These are phyloP conservation scores for Philopotamus ludificatus DNA, from an alignment of 1,140 invertebrate genomes.

Conservation along the genomic window DNA sequence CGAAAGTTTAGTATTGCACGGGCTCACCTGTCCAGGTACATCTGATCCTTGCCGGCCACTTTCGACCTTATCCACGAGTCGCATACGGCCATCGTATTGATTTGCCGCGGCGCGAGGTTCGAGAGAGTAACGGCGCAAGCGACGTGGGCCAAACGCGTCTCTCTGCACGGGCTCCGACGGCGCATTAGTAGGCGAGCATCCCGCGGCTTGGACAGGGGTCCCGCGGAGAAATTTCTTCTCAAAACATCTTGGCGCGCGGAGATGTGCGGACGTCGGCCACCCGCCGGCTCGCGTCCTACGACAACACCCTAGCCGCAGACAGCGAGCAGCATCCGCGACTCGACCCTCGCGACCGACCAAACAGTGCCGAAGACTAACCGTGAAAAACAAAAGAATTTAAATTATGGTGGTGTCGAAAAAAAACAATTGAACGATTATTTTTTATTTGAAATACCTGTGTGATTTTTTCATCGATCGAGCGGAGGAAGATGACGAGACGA, in stretches of 20 bases:
- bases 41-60: not conserved
- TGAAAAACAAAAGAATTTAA: too few relatives aligned
- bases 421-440: too few relatives aligned
- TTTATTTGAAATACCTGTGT: too few relatives aligned
- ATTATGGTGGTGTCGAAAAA: too few relatives aligned
- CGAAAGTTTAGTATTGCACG: too few relatives aligned
- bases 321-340: not conserved
- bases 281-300: not conserved
- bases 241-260: slow-evolving; percentile 25
- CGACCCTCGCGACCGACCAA: not conserved
- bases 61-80: not conserved
- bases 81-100: slow-evolving; percentile 11
- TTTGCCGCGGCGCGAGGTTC: not conserved
- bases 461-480: too few relatives aligned
- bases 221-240: slow-evolving; percentile 20
- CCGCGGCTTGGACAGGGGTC: not conserved
- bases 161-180: not conserved
- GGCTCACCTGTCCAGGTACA: not conserved
- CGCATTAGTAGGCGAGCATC: not conserved
- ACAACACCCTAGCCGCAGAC: not conserved
- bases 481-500: too few relatives aligned
- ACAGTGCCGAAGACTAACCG: too few relatives aligned
- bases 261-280: slow-evolving; percentile 21
- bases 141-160: not conserved
- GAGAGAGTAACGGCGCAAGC: not conserved